These are phyloP conservation scores for Stigmatopora nigra DNA, from an alignment of 2,113 vertebrate genomes.

Conservation along the genomic window DNA sequence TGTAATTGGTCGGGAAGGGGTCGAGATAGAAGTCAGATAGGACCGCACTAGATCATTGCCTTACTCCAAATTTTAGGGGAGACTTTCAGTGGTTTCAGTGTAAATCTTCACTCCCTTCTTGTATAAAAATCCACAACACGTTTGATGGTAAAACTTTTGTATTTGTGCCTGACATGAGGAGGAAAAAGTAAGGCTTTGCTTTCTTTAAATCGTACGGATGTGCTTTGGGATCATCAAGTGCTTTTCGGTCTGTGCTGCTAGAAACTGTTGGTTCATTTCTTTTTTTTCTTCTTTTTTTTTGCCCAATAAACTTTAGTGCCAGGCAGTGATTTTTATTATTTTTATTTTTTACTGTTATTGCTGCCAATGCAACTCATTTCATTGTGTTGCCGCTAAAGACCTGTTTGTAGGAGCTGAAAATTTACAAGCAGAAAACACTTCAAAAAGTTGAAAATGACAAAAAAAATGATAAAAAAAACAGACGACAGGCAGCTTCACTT, in stretches of 20 bases:
- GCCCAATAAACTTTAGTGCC: constrained; percentile 36
- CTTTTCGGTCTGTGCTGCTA: constrained; percentile 71
- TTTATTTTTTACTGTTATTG: constrained; percentile 47
- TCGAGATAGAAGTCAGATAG: constrained; percentile 2
- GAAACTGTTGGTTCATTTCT: constrained; percentile 29
- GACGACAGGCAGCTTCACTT: constrained; percentile 14
- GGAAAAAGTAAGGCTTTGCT: constrained; percentile 45
- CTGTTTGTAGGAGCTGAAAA: constrained; percentile 33
- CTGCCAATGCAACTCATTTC: constrained; percentile 59
- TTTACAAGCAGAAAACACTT: constrained; percentile 22
- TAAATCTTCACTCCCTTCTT: constrained; percentile 23
- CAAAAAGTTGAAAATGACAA: not conserved
- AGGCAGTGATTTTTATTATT: constrained; percentile 44
- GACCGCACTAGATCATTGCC: constrained; percentile 17
- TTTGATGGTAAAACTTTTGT: constrained; percentile 40
- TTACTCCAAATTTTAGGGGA: not conserved
- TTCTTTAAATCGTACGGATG: constrained; percentile 44
- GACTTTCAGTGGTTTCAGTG: not conserved
- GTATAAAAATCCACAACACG: constrained; percentile 32
- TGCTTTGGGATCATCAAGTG: constrained; percentile 65
- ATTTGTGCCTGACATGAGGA: constrained; percentile 59
- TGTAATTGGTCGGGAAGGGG: constrained; percentile 13
- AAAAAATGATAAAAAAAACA: not conserved
- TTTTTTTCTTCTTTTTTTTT: constrained; percentile 10
- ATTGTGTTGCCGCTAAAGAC: constrained; percentile 36